Evolutionary conservation across 2,797 vertebrate species (phyloP).

Genomic region (Poecilia wingei): DNA sequence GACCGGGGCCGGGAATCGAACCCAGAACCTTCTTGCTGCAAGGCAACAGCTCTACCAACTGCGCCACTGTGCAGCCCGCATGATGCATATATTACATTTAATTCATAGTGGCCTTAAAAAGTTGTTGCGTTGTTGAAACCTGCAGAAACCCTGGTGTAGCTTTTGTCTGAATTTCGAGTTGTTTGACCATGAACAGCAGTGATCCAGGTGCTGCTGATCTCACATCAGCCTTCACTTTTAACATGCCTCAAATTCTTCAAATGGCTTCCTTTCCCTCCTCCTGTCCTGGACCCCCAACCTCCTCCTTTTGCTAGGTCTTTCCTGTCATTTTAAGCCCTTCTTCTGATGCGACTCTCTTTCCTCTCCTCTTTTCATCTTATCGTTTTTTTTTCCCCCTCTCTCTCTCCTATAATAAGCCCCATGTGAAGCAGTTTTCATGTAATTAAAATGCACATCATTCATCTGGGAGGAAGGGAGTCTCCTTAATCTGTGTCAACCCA

Average conservation of each 20-base stretch:
- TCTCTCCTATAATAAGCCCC: slow-evolving; percentile 69
- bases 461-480: slow-evolving; percentile 79
- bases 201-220: slow-evolving; percentile 13
- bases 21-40: too few species aligned
- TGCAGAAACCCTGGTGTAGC: slow-evolving; percentile 7
- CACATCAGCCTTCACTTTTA: slow-evolving; percentile 13
- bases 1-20: too few species aligned
- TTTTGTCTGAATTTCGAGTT: slow-evolving; percentile 22
- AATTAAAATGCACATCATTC: slow-evolving; percentile 80
- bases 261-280: slow-evolving; percentile 40
- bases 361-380: slow-evolving; percentile 16
- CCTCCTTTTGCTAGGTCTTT: slow-evolving; percentile 32
- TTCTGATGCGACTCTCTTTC: slow-evolving; percentile 32
- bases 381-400: slow-evolving; percentile 4
- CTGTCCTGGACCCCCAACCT: slow-evolving; percentile 16
- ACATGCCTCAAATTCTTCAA: slow-evolving; percentile 38
- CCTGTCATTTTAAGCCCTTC: slow-evolving; percentile 42
- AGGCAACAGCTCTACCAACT: too few species aligned
- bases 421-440: slow-evolving; percentile 63
- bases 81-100: too few species aligned
- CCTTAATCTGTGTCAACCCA: slow-evolving; percentile 76
- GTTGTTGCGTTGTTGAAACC: too few species aligned
- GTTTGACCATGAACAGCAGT: slow-evolving; percentile 14
- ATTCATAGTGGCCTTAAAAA: too few species aligned
- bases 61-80: too few species aligned